Evolutionary conservation across 2,797 vertebrate genomes (phyloP), one percentile per base, ranked within the genome.

Genomic region (Hephaestus fuliginosus): DNA sequence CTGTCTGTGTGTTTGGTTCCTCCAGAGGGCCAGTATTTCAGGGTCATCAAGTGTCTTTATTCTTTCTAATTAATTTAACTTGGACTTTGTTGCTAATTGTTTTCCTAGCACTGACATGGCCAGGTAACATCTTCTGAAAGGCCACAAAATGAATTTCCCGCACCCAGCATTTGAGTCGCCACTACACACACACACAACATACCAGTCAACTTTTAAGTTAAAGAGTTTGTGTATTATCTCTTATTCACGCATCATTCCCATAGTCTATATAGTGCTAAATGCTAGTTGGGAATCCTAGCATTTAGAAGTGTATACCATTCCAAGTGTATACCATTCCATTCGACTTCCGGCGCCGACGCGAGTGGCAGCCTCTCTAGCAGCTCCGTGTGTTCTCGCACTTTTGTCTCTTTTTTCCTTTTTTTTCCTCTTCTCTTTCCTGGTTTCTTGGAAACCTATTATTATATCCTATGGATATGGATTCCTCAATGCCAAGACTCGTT

Each of bases 71-170:
- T 90, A 88, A 91, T 92, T 91, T 93, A 84, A 81, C 85, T 87
- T 80, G 41, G 84, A 81, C 85, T 89, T 88, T 88, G 88, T 73
- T 67, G 80, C 90, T 92, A 92, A 92, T 92, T 92, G 87, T 92
- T 91, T 93, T 90, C 63, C 48, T 49, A 63, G 82, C 70, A 73
- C 78, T 81, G 76, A 83, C 82, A 87, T 77, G 84, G 80, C 87
- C 87, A 74, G 82, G 82, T 90, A 91, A 68, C 66, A 62, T 85
- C 13, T 30, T 51, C 48, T 51, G 25, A 79, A 70, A 73, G 44
- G 52, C 85, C 83, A 85, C 77, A 77, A 85, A 88, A 90, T 89
- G 74, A 88, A 81, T 80, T 70, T 74, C 68, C 79, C 78, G 82
- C 78, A 79, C 75, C 76, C 78, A 75, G 67, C 57, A 86, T 79